phyloP scores from a whole-genome alignment of 2,113 vertebrate species.

The Polyodon spathula region DNA sequence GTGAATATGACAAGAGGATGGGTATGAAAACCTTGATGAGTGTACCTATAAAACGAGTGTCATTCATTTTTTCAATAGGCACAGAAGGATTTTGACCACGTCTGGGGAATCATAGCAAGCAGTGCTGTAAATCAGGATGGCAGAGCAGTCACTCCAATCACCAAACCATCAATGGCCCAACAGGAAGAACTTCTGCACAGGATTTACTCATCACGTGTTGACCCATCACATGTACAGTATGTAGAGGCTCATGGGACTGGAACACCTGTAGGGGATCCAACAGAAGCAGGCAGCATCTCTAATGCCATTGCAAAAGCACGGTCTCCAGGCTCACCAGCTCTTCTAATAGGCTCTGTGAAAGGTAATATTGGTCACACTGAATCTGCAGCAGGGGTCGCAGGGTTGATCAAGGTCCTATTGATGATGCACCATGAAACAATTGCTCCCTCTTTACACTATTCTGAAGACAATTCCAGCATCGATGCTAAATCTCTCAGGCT shows the following conservation, averaged over 20 bases:
- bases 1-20: too few species aligned
- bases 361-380: slow-evolving; percentile 74
- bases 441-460: slow-evolving; percentile 71
- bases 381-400: slow-evolving; percentile 72
- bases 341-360: slow-evolving; percentile 68
- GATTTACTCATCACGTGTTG: slow-evolving; percentile 48
- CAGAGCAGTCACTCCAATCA: slow-evolving; percentile 54
- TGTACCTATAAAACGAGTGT: not conserved
- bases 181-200: slow-evolving; percentile 60
- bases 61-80: slow-evolving; percentile 43
- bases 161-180: slow-evolving; percentile 54
- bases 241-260: slow-evolving; percentile 72
- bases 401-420: slow-evolving; percentile 76
- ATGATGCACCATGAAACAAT: slow-evolving; percentile 75
- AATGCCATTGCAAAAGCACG: slow-evolving; percentile 49
- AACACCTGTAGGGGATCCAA: slow-evolving; percentile 59
- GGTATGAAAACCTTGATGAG: too few species aligned
- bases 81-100: slow-evolving; percentile 54
- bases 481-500: slow-evolving; percentile 55
- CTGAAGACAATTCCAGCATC: slow-evolving; percentile 52
- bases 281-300: slow-evolving; percentile 60
- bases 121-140: slow-evolving; percentile 69
- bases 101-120: slow-evolving; percentile 67
- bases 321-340: slow-evolving; percentile 26
- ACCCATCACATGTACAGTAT: slow-evolving; percentile 60